Percentiles rank a stretch among this genome's conserved stretches.
Evolutionary conservation across 2,113 vertebrate genomes (phyloP).

Genomic region (Microcebus griseorufus): DNA sequence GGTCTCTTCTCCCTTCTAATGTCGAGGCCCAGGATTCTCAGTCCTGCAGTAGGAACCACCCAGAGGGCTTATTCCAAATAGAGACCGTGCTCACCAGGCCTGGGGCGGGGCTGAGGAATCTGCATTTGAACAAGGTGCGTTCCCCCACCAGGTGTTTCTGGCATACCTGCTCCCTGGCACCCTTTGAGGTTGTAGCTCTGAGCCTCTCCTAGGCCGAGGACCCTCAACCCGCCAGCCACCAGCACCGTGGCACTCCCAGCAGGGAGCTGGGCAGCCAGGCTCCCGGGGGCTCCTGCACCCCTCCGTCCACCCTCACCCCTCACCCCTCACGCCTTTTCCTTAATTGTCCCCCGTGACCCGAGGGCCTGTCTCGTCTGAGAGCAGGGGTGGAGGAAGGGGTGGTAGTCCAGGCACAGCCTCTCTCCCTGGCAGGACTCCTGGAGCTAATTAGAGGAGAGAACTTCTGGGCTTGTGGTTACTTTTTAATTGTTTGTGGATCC

Average conservation of each 20-base stretch:
- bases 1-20: conserved; percentile 57
- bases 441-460: conserved; percentile 84
- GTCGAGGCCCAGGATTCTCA: not conserved
- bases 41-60: not conserved
- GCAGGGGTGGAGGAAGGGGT: conserved; percentile 68
- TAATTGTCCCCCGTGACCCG: conserved; percentile 84
- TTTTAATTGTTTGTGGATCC: conserved; percentile 87
- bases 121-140: rapidly evolving
- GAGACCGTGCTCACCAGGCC: not conserved
- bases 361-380: conserved; percentile 80
- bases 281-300: not conserved
- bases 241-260: conserved; percentile 32
- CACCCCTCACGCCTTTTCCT: conserved; percentile 15
- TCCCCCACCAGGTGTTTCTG: rapidly evolving
- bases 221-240: not conserved
- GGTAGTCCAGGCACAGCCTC: conserved; percentile 81
- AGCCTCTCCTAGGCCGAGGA: not conserved
- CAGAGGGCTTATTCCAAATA: not conserved
- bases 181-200: not conserved
- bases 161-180: rapidly evolving
- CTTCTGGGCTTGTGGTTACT: conserved; percentile 79
- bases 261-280: conserved; percentile 66
- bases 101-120: too few species aligned
- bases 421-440: conserved; percentile 76
- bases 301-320: conserved; percentile 36